Evolutionary conservation across 2,888 invertebrate species (phyloP), one percentile per base, ranked within the genome.

Genomic region (Apodemia hepburni): DNA sequence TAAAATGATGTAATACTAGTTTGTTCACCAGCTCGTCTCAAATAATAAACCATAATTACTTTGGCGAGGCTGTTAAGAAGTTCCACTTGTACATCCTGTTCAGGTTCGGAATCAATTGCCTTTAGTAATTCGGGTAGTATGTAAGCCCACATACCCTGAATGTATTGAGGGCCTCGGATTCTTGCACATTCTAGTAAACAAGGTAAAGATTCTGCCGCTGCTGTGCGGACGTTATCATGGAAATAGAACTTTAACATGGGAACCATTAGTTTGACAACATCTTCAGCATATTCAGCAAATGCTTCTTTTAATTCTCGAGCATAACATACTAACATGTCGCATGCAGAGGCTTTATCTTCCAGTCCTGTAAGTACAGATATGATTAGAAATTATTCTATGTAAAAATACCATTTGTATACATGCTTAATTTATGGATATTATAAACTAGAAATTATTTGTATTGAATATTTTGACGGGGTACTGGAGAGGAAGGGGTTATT

Each of bases 321-420:
- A 78, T 98, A 98, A 82, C 98, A 98, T 11, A 98, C 98, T 63
- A 98, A 90, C 98, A 98, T 98, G 84, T 98, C 97, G 82, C 98
- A 98, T 0, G 98, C 98, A 1, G 97, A 97, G 0, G 98, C 97
- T 81, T 98, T 99, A 83, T 99, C 98, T 86, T 99, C 98, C 64
- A 98, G 91, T 70, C 98, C 95, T 93, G 68, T 5, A 66, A 29
- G 42, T 27, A 35, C n/a, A 42, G 2, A 45, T n/a, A 6, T 6
- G n/a, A n/a, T n/a, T n/a, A n/a, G n/a, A n/a, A n/a, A n/a, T n/a
- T n/a, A n/a, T n/a, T n/a, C n/a, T n/a, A n/a, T n/a, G n/a, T n/a
- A n/a, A n/a, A n/a, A n/a, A n/a, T n/a, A n/a, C n/a, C n/a, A n/a
- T n/a, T n/a, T n/a, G n/a, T n/a, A n/a, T n/a, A n/a, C n/a, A n/a